phyloP scores from a whole-genome alignment of 2,888 invertebrate species.

The Callyntrura sp. region DNA sequence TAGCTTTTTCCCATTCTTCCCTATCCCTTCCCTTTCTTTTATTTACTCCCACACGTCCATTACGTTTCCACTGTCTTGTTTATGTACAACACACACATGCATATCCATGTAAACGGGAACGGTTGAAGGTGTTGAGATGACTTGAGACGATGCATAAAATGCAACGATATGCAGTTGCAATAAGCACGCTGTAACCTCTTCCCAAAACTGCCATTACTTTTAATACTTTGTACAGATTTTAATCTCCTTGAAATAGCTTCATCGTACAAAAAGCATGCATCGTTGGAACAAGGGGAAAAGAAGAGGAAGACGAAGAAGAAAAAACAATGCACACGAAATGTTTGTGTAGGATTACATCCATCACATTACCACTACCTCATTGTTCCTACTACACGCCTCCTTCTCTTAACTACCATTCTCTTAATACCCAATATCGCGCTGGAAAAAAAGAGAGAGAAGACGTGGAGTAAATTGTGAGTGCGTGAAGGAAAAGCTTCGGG shows the following conservation, averaged over 20 bases:
- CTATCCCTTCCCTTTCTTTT: too few relatives aligned
- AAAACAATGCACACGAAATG: conserved; percentile 61
- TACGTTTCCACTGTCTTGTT: not conserved
- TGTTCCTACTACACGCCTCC: not conserved
- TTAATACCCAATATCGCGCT: not conserved
- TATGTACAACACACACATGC: not conserved
- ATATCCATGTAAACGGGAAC: not conserved
- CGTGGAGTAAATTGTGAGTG: not conserved
- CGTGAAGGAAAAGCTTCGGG: not conserved
- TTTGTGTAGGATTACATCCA: conserved; percentile 72
- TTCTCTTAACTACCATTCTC: not conserved
- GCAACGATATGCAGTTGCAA: not conserved
- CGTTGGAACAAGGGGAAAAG: not conserved
- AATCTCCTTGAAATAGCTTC: conserved; percentile 76
- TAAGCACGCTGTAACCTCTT: conserved; percentile 38
- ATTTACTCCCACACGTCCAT: too few relatives aligned
- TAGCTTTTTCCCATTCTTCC: too few relatives aligned
- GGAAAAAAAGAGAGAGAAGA: not conserved
- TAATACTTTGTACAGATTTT: conserved; percentile 78
- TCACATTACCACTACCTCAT: conserved; percentile 68
- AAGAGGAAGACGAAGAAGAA: not conserved
- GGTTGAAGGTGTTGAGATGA: not conserved
- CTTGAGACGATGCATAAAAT: conserved; percentile 4
- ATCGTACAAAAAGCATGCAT: conserved; percentile 16
- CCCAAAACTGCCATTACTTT: conserved; percentile 64